Evolutionary conservation across 2,888 invertebrate genomes (phyloP), one percentile per base, ranked within the genome.

Genomic region (Rhorus exstirpatorius): DNA sequence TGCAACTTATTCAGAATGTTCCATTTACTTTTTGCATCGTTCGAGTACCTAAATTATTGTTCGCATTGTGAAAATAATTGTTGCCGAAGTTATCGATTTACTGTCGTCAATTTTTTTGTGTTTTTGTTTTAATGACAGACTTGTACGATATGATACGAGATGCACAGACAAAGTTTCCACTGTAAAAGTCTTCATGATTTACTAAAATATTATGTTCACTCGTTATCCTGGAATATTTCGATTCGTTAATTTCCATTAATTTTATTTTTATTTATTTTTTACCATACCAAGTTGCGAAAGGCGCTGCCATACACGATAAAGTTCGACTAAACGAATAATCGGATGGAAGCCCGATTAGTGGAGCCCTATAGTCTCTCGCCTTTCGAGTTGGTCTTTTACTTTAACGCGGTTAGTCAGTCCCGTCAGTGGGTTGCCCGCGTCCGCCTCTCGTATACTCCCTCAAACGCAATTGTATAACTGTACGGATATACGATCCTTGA

Each of bases 261-360:
- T 58, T 14, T 26, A 19, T 8, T 24, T 49, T 67, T 60, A 10
- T 26, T 14, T 8, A 67, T 53, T 51, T 68, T 53, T 68, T 68
- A n/a, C n/a, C n/a, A n/a, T 41, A n/a, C n/a, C 24, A 17, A n/a
- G 65, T 24, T 26, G 31, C 19, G 49, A 14, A 44, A 19, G 49
- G 8, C 31, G 14, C 51, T 46, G 51, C 58, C 44, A 44, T 46
- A 8, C 14, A 44, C 60, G 46, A 60, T 72, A 60, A 87, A 88
- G 87, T 88, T 88, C 80, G 77, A 81, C 84, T 83, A 86, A 88
- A 88, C 83, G 88, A 87, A 87, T 88, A 88, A 88, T 88, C 86
- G 86, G 86, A 89, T 87, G 87, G 86, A 86, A 88, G 86, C 85
- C 78, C 87, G 88, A 88, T 88, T 88, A 88, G 88, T 86, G 83